Base-by-base conservation (phyloP, 2,888 invertebrate genomes). In the Aethes cnicana region DNA sequence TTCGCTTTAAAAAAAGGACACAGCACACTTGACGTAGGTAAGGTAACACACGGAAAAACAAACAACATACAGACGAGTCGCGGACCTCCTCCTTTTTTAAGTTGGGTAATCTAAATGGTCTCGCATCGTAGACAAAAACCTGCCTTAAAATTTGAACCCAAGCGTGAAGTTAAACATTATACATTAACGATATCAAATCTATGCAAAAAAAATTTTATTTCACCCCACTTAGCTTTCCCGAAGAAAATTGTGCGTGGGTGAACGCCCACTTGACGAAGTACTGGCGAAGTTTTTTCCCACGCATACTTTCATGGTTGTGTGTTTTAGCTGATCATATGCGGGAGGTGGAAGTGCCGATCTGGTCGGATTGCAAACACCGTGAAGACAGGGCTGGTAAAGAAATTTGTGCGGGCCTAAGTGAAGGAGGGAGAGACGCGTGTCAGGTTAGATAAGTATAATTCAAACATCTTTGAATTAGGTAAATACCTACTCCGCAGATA, bases 341-440 rank as follows among this genome's bases (percentile, higher is more conserved):
- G 47, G 95, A 96, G 84, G 96, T 96, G 0, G 91, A 92, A 63
- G 85, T 97, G 1, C 96, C 96, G 4, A 92, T 96, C 59, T 84
- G 94, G 68, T 73, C 88, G 5, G 72, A 80, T 4, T 96, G 96
- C 68, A 94, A 92, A 43, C 92, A 94, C 57, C 72, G 69, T 11
- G 91, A 91, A 56, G 96, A 96, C 74, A 84, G 81, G 57, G 91
- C 90, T 53, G 93, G 93, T 0, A 91, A 91, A 52, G 93, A 93
- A 77, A 92, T 96, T 48, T 96, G 96, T 72, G 96, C 96, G 0
- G 96, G 96, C 0, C 87, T 92, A 30, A 68, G 73, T 2, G 91
- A 92, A 72, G 97, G 97, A 2, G 96, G 96, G 2, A 92, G 91
- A 69, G 97, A 97, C 78, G 94, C 96, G 2, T 97, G 97, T 63